Conservation (phyloP, 2,113 vertebrate genomes). For the Oplegnathus fasciatus region DNA sequence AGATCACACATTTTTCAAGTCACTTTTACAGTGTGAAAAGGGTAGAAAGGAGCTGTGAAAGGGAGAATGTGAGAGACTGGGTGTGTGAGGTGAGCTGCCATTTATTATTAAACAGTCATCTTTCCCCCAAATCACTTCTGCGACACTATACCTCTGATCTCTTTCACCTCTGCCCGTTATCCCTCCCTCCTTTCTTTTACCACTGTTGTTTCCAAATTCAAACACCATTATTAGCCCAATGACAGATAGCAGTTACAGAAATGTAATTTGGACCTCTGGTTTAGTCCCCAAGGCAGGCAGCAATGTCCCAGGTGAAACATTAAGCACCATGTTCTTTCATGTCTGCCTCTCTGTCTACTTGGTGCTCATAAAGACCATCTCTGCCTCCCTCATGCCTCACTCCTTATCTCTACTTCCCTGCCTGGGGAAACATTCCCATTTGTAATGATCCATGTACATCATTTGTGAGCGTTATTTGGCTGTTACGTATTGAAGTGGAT, state of each 20-base stretch:
- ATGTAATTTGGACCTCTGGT: slow-evolving; percentile 58
- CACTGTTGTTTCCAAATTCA: slow-evolving; percentile 36
- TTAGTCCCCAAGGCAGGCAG: slow-evolving; percentile 16
- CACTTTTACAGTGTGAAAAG: slow-evolving; percentile 18
- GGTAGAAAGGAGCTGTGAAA: slow-evolving; percentile 17
- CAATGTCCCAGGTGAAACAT: slow-evolving; percentile 49
- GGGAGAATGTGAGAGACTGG: slow-evolving; percentile 32
- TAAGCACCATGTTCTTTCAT: slow-evolving; percentile 24
- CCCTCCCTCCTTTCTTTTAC: not conserved
- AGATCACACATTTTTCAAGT: slow-evolving; percentile 29
- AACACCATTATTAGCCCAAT: slow-evolving; percentile 33
- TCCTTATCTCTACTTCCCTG: slow-evolving; percentile 23
- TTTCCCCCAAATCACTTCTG: slow-evolving; percentile 30
- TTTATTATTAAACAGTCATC: slow-evolving; percentile 45
- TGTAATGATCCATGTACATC: slow-evolving; percentile 46
- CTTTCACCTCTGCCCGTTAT: slow-evolving; percentile 26
- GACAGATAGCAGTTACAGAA: slow-evolving; percentile 18
- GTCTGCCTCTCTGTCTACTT: slow-evolving; percentile 24
- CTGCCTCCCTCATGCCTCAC: not conserved
- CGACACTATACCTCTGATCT: slow-evolving; percentile 12
- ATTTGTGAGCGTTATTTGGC: slow-evolving; percentile 51
- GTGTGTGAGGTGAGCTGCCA: slow-evolving; percentile 14
- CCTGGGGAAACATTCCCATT: slow-evolving; percentile 46
- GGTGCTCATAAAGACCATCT: slow-evolving; percentile 4
- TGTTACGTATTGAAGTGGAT: slow-evolving; percentile 15